Percentiles rank a stretch among this genome's conserved stretches.
Evolutionary conservation across 2,113 vertebrate species (phyloP).

Genomic region (Neomonachus schauinslandi): DNA sequence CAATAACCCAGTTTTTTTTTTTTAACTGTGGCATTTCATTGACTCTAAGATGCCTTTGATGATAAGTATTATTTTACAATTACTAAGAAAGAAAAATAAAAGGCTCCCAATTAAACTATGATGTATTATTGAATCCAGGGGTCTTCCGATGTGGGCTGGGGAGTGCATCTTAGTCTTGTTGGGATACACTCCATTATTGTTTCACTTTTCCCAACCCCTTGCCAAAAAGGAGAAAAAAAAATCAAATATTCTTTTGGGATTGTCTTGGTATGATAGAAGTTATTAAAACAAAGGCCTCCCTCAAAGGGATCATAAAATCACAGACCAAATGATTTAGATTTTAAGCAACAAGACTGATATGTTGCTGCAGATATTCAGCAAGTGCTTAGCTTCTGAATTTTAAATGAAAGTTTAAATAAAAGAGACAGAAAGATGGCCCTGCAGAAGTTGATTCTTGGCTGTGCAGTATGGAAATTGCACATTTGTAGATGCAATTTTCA

Average conservation of each 20-base stretch:
- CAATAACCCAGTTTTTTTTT: not conserved
- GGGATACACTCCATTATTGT: not conserved
- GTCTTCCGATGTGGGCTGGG: not conserved
- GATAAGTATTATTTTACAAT: not conserved
- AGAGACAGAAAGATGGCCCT: not conserved
- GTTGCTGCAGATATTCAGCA: not conserved
- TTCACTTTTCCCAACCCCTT: conserved; percentile 15
- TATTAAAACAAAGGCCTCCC: not conserved
- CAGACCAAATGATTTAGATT: not conserved
- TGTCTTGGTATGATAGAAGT: not conserved
- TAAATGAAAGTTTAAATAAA: not conserved
- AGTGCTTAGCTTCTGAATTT: not conserved
- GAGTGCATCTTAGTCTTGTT: not conserved
- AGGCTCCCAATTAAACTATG: not conserved
- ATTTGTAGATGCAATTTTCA: not conserved
- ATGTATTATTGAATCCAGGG: not conserved
- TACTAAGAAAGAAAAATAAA: conserved; percentile 4
- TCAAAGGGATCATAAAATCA: not conserved
- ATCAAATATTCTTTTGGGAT: not conserved
- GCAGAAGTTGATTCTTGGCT: not conserved
- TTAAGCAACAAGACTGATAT: not conserved
- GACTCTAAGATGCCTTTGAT: conserved; percentile 8
- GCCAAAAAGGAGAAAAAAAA: not conserved
- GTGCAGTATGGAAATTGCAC: not conserved
- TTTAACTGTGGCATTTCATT: not conserved